Evolutionary conservation across 1,140 invertebrate genomes (phyloP).

Genomic region (Mya arenaria): DNA sequence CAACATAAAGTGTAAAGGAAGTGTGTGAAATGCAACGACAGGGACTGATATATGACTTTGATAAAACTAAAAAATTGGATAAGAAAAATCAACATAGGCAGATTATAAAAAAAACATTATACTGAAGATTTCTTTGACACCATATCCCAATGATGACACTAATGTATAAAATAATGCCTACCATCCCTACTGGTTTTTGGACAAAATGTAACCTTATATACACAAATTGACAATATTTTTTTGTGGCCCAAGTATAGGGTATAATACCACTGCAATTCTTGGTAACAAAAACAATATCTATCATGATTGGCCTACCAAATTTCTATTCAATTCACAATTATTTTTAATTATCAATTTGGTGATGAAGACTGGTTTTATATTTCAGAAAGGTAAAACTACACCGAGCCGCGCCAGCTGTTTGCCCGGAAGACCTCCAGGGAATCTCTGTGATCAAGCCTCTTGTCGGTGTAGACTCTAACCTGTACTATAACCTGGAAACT

Average conservation of each 20-base stretch:
- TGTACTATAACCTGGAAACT: constrained; percentile 96
- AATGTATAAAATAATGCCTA: too few relatives aligned
- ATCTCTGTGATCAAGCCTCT: constrained; percentile 98
- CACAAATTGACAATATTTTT: background rate
- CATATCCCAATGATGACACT: too few relatives aligned
- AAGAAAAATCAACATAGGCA: too few relatives aligned
- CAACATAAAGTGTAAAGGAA: too few relatives aligned
- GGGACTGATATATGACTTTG: too few relatives aligned
- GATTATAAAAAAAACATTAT: too few relatives aligned
- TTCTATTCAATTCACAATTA: background rate
- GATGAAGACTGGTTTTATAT: constrained; percentile 49
- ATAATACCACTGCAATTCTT: background rate
- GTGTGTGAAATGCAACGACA: too few relatives aligned
- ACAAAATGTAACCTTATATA: background rate
- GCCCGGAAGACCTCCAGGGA: constrained; percentile 89
- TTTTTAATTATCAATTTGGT: background rate
- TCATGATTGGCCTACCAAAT: background rate
- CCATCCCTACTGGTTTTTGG: background rate
- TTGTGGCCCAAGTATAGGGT: background rate
- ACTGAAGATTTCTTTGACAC: too few relatives aligned
- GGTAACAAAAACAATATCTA: background rate
- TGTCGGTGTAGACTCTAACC: constrained; percentile 96
- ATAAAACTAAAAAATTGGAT: too few relatives aligned
- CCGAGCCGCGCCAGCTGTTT: constrained; percentile 81
- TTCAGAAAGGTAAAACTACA: constrained; percentile 83